Evolutionary conservation across 2,888 invertebrate species (phyloP).

Genomic region (Poecilobothrus nobilitatus): DNA sequence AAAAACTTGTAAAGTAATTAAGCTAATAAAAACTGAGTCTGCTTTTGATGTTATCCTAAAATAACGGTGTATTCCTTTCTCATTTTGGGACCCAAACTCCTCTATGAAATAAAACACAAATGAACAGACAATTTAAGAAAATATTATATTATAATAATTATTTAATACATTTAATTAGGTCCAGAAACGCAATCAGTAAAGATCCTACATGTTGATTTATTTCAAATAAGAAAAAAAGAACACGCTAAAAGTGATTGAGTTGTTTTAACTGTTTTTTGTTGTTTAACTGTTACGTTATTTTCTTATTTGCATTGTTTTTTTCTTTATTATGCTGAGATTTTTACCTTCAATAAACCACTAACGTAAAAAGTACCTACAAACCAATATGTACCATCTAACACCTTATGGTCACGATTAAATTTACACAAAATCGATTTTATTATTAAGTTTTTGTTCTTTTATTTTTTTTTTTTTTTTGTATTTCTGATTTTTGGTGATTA

Average conservation of each 20-base stretch:
- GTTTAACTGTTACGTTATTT: not conserved
- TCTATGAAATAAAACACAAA: no score
- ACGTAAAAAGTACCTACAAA: not conserved
- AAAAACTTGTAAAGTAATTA: no score
- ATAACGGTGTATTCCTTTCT: no score
- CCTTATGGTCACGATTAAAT: conserved; percentile 1
- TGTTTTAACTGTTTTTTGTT: not conserved
- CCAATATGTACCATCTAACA: conserved; percentile 2
- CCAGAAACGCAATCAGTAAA: no score
- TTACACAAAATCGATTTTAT: not conserved
- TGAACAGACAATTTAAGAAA: no score
- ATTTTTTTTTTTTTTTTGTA: not conserved
- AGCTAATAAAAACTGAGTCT: no score
- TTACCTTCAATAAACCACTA: not conserved
- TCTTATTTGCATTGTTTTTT: not conserved
- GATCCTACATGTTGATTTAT: no score
- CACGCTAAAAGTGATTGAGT: not conserved
- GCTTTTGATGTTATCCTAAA: no score
- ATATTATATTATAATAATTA: no score
- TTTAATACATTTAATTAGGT: no score
- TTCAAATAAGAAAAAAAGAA: no score
- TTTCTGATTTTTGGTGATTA: not conserved
- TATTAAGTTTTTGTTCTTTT: not conserved
- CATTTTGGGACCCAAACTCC: no score
- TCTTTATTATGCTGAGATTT: not conserved